Base-by-base conservation (phyloP, 2,888 invertebrate genomes). In the Agrenia bidenticulata region DNA sequence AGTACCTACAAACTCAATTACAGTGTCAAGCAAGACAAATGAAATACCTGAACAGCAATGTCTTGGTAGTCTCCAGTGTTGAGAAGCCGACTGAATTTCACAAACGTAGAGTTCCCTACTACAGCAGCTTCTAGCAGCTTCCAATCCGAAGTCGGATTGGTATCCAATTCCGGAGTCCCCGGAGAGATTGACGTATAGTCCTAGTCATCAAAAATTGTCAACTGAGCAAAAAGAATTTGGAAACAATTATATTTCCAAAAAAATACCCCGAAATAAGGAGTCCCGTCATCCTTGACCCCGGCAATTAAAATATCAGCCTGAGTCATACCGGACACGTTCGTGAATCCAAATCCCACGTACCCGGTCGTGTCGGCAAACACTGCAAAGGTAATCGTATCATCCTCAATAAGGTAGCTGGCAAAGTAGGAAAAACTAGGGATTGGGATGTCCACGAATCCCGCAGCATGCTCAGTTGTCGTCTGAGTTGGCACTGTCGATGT, bases 281-380 rank as follows among this genome's bases (percentile, higher is more conserved):
- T 19, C 19, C 55, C 55, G 15, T 15, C 26, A n/a, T 24, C 27
- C 2, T 26, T n/a, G 13, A 55, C 55, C n/a, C 55, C 39, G 7
- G 39, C 56, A 13, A 57, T 19, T 21, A 57, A 57, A 17, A 57
- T 57, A 23, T 57, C 56, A 17, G 56, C 39, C 9, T 17, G 4
- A 9, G 19, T 41, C 56, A 57, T 57, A 21, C 56, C 56, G 11
- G 41, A 41, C 2, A 41, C 39, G 23, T 57, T 57, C 7, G 39
- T 21, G 23, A 45, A 45, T 9, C 45, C 45, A n/a, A 45, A 15
- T n/a, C 45, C n/a, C 4, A 17, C 15, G n/a, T 45, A 57, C 21
- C 56, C 56, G 21, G 5, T 41, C 24, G 21, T 21, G n/a, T 41
- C 15, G 13, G 19, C 41, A 21, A 21, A 19, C 2, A 55, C 19